These are phyloP conservation scores for Sturnus vulgaris DNA, from an alignment of 2,113 vertebrate genomes.

Conservation along the genomic window DNA sequence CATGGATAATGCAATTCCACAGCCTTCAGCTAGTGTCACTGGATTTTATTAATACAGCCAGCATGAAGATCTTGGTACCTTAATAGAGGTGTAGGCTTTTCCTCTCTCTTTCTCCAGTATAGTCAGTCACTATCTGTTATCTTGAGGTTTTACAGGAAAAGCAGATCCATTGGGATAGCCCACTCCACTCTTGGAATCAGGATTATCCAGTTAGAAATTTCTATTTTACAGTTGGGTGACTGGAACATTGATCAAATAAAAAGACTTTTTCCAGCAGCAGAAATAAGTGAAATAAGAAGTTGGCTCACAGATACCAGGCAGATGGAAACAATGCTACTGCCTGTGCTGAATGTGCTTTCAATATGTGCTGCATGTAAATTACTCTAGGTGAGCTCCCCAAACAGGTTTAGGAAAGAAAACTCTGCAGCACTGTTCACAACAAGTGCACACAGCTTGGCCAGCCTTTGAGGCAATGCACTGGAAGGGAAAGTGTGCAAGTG, in stretches of 20 bases:
- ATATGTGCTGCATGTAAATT: neutral
- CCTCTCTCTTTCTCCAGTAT: neutral
- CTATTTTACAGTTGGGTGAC: slow-evolving; percentile 26
- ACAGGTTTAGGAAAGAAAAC: neutral
- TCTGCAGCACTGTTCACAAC: neutral
- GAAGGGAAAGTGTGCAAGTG: neutral
- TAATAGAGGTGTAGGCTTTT: neutral
- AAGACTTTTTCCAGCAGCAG: slow-evolving; percentile 3
- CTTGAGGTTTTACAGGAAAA: slow-evolving; percentile 3
- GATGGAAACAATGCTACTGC: neutral
- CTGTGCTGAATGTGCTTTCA: slow-evolving; percentile 1
- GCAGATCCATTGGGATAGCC: neutral
- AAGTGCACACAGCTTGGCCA: neutral
- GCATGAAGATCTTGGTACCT: neutral
- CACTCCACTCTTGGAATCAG: neutral
- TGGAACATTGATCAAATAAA: slow-evolving; percentile 5
- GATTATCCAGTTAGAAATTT: slow-evolving; percentile 22
- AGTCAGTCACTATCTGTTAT: neutral
- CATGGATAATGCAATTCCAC: neutral
- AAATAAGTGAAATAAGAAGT: slow-evolving; percentile 8
- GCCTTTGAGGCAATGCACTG: neutral
- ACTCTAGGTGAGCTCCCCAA: neutral
- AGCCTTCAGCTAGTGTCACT: neutral
- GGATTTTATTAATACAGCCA: neutral
- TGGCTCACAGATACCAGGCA: neutral